Conservation (phyloP, 2,888 invertebrate species). For the Bembecia ichneumoniformis region DNA sequence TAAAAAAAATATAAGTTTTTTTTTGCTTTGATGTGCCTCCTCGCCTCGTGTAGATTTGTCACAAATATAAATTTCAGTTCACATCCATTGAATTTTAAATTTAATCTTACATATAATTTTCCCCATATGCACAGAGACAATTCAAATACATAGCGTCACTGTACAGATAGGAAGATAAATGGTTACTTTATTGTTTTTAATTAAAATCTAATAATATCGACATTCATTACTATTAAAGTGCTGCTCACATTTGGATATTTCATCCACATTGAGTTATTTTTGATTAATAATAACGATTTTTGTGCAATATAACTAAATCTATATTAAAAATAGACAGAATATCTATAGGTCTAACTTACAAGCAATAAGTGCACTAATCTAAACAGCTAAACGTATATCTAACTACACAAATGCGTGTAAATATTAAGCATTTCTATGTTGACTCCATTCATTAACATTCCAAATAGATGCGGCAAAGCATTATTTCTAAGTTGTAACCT, state of each 20-base stretch:
- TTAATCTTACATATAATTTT: neutral
- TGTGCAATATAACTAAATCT: neutral
- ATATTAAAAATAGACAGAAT: conserved; percentile 13
- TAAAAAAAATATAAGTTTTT: conserved; percentile 8
- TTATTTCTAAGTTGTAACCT: too few species aligned
- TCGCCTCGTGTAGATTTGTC: conserved; percentile 40
- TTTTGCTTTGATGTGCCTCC: conserved; percentile 58
- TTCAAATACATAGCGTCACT: too few species aligned
- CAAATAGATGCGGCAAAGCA: too few species aligned
- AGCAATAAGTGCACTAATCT: neutral
- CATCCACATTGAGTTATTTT: too few species aligned
- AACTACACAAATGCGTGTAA: neutral
- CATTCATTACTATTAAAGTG: conserved; percentile 6
- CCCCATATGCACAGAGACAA: neutral
- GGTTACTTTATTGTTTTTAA: neutral
- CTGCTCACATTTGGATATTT: too few species aligned
- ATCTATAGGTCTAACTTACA: conserved; percentile 8
- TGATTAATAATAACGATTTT: neutral
- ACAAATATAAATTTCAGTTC: conserved; percentile 24
- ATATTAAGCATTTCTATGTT: neutral
- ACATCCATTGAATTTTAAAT: conserved; percentile 28
- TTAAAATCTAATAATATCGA: conserved; percentile 4
- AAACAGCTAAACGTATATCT: neutral
- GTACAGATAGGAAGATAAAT: neutral
- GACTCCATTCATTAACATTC: too few species aligned